A percentile compares a stretch with the other conserved stretches of the same genome.
Evolutionary conservation across 2,797 vertebrate species (phyloP).

Genomic region (Capromys pilorides): DNA sequence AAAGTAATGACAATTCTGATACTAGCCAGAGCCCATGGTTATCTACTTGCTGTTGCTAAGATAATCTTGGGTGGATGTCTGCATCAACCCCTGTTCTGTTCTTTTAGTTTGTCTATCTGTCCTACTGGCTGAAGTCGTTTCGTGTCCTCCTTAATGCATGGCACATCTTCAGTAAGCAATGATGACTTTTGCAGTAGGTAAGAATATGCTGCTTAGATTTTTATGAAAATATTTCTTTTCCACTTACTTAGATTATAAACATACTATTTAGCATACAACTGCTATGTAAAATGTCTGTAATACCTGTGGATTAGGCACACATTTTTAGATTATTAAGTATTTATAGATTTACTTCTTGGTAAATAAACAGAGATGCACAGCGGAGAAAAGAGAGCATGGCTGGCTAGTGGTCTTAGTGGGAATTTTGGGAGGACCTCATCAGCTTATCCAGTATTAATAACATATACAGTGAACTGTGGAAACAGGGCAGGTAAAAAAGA

Average conservation of each 20-base stretch:
- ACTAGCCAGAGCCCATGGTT: neutral
- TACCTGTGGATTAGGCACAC: neutral
- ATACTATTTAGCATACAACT: neutral
- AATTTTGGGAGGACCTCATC: slow-evolving; percentile 35
- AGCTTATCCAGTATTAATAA: neutral
- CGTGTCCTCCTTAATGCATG: neutral
- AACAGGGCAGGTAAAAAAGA: slow-evolving; percentile 26
- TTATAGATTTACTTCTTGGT: neutral
- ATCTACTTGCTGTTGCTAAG: neutral
- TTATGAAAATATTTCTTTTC: neutral
- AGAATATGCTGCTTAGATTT: neutral
- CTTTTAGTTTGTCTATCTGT: neutral
- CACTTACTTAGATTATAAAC: neutral
- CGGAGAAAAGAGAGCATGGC: neutral
- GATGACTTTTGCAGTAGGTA: slow-evolving; percentile 31
- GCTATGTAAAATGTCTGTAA: slow-evolving; percentile 13
- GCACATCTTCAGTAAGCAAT: neutral
- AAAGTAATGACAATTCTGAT: neutral
- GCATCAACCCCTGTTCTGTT: neutral
- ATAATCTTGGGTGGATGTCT: neutral
- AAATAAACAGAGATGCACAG: slow-evolving; percentile 50
- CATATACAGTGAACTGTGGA: neutral
- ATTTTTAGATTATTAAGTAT: slow-evolving; percentile 54
- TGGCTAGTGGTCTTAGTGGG: neutral
- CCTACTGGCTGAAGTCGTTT: neutral